Conservation (phyloP, 2,113 vertebrate genomes). For the Psilopsiagon aurifrons region DNA sequence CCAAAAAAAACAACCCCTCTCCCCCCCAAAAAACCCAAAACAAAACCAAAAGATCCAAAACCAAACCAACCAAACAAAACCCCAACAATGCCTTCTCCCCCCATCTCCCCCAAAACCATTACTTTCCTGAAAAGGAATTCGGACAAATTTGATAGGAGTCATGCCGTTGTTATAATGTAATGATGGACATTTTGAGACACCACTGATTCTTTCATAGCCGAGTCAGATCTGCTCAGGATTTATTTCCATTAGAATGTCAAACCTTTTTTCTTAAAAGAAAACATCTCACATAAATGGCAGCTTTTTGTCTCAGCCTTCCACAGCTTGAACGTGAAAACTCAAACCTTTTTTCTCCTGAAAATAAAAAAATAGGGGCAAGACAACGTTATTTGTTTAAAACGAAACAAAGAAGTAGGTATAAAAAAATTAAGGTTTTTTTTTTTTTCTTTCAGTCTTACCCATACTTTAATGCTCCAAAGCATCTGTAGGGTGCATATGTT, state of each 20-base stretch:
- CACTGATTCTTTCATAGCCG: not conserved
- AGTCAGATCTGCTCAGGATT: not conserved
- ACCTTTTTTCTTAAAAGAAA: not conserved
- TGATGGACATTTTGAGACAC: not conserved
- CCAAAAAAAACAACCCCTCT: no score
- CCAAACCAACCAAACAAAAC: not conserved
- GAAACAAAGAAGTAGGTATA: not conserved
- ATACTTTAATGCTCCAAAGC: not conserved
- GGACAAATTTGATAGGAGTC: not conserved
- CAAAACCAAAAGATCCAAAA: not conserved
- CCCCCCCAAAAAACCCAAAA: no score
- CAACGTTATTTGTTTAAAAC: not conserved
- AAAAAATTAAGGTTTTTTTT: rapidly evolving
- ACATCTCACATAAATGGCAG: rapidly evolving
- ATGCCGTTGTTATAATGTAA: not conserved
- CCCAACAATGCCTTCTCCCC: not conserved
- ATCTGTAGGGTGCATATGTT: not conserved
- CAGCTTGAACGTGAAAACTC: not conserved
- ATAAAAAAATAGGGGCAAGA: not conserved
- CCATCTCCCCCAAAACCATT: rapidly evolving
- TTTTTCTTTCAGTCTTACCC: not conserved
- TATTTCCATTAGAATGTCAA: not conserved
- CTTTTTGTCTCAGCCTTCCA: not conserved
- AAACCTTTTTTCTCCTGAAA: not conserved
- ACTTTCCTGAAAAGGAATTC: not conserved